phyloP scores from a whole-genome alignment of 2,888 invertebrate species.

The Gerris lacustris region DNA sequence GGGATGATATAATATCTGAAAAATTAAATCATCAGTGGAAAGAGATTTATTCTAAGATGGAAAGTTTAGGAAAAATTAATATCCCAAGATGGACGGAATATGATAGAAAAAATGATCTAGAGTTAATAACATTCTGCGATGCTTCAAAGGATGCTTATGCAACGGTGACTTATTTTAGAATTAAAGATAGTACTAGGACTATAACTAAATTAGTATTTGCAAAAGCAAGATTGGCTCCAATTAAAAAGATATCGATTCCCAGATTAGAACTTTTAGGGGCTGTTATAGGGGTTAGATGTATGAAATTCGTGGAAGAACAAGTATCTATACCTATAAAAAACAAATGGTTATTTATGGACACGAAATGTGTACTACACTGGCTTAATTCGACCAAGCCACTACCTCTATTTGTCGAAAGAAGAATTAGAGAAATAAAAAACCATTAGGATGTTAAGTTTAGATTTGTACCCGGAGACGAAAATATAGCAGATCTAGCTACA shows the following conservation, averaged over 20 bases:
- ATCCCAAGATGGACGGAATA: background rate
- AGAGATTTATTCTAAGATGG: background rate
- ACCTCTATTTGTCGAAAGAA: conserved; percentile 11
- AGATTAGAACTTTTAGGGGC: conserved; percentile 2
- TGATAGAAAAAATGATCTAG: background rate
- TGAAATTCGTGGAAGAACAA: conserved; percentile 10
- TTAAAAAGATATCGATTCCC: background rate
- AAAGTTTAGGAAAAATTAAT: background rate
- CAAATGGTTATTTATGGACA: background rate
- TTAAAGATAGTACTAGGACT: too few species aligned
- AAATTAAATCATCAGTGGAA: background rate
- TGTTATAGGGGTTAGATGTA: conserved; percentile 3
- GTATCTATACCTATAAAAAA: too few species aligned
- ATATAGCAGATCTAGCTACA: conserved; percentile 9
- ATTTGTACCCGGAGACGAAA: conserved; percentile 8
- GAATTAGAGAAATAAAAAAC: conserved; percentile 4
- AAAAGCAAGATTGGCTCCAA: conserved; percentile 6
- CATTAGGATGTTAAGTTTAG: background rate
- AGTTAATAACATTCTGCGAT: conserved; percentile 2
- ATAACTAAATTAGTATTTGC: background rate
- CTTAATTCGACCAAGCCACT: background rate
- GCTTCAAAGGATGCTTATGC: background rate
- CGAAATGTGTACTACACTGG: conserved; percentile 11
- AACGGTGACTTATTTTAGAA: background rate
- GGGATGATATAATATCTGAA: background rate